These are phyloP conservation scores for Agonopterix subpropinquella DNA, from an alignment of 2,888 invertebrate species.

Conservation along the genomic window DNA sequence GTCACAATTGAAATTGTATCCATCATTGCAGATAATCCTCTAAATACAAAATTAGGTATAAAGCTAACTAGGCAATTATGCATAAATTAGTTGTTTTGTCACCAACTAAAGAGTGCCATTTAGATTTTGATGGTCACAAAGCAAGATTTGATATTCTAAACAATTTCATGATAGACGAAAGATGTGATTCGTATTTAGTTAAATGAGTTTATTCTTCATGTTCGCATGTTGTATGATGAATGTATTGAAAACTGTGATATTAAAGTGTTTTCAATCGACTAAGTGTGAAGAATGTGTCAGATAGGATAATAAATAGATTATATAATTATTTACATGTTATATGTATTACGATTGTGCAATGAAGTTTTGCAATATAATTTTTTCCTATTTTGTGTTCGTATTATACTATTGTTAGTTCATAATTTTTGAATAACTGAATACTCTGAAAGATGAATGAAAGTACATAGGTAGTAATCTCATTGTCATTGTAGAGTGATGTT, in stretches of 20 bases:
- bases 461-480: not conserved
- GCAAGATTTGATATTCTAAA: conserved; percentile 33
- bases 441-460: conserved; percentile 10
- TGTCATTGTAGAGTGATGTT: conserved; percentile 17
- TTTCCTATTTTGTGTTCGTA: conserved; percentile 50
- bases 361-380: conserved; percentile 35
- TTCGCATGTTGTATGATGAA: conserved; percentile 31
- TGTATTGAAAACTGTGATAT: conserved; percentile 75
- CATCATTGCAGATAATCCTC: conserved; percentile 14
- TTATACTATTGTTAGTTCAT: conserved; percentile 14
- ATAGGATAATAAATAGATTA: conserved; percentile 16
- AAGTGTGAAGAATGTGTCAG: conserved; percentile 41
- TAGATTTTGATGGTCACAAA: conserved; percentile 69
- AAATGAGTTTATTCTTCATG: conserved; percentile 25
- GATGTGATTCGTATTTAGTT: conserved; percentile 32
- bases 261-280: conserved; percentile 65
- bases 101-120: conserved; percentile 68
- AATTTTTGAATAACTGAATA: too few species aligned
- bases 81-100: conserved; percentile 58
- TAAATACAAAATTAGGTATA: conserved; percentile 31
- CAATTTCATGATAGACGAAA: conserved; percentile 32
- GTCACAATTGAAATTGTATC: conserved; percentile 29
- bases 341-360: conserved; percentile 31
- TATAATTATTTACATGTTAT: conserved; percentile 2
- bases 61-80: conserved; percentile 37